phyloP scores from a whole-genome alignment of 2,888 invertebrate genomes.

The Xanthia togata region DNA sequence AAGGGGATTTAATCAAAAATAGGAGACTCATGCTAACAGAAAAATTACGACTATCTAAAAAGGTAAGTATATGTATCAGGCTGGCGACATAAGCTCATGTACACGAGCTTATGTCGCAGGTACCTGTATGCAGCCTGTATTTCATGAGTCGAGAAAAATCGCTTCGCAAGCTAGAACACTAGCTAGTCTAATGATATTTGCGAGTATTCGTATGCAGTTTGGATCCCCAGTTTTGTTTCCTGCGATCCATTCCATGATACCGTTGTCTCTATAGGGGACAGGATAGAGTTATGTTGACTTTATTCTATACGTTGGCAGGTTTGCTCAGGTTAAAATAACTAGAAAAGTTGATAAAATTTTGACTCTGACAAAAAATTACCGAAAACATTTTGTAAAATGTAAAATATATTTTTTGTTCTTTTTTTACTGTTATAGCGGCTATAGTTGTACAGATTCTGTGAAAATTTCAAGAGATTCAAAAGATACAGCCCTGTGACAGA shows the following conservation, averaged over 20 bases:
- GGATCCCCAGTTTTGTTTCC: constrained; percentile 21
- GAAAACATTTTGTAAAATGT: not conserved
- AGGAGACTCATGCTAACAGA: not conserved
- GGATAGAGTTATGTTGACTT: constrained; percentile 14
- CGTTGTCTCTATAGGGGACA: constrained; percentile 30
- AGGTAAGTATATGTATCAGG: not conserved
- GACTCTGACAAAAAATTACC: not conserved
- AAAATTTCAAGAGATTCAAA: not conserved
- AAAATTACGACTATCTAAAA: not conserved
- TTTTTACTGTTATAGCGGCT: not conserved
- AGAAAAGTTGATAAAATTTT: not conserved
- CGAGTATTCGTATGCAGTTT: constrained; percentile 48
- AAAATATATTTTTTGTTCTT: not conserved
- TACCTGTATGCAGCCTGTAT: not conserved
- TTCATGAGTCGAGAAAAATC: constrained; percentile 21
- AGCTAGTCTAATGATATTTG: constrained; percentile 30
- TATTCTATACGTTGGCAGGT: constrained; percentile 16
- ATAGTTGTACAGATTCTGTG: no score
- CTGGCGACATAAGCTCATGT: not conserved
- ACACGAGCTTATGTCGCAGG: no score
- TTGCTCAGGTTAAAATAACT: not conserved
- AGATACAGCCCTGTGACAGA: not conserved
- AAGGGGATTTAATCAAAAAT: not conserved
- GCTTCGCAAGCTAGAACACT: constrained; percentile 15
- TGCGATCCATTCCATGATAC: constrained; percentile 28